Base-by-base conservation (phyloP, 2,113 vertebrate species). In the Copsychus sechellarum region DNA sequence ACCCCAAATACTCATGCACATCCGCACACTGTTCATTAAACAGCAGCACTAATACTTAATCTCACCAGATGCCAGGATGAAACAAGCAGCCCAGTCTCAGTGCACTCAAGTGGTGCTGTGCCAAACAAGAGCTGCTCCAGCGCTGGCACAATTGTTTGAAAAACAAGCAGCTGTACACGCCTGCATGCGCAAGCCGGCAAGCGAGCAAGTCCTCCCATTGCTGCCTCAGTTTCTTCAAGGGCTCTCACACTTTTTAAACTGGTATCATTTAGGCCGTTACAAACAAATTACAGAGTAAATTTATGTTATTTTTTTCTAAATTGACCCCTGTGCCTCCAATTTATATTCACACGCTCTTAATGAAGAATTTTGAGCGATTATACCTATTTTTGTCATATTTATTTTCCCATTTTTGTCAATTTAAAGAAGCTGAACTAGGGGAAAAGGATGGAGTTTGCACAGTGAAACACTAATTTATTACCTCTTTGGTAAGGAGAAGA, bases 1-100 rank as follows among this genome's bases (percentile, higher is more conserved):
- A 73, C 23, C 62, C 81, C 42, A 80, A 92, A 91, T 85, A 92
- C 51, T 93, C 84, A 57, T 94, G 83, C 85, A 42, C 71, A 90
- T 91, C 89, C 15, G 24, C 88, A 82, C 70, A 72, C 72, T 80
- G 43, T 33, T 89, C 62, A 90, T 91, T 79, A 97, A 95, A 94
- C 65, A 82, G 88, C 85, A 93, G 88, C 5, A 1, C 67, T 78
- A 91, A 95, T 48, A 82, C 79, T 94, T 95, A 71, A 91, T 96
- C 90, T 84, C 74, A 43, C 89, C 84, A 96, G 80, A 92, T 86
- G 81, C 73, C 8, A 50, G 40, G 82, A 69, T 23, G 94, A 80
- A 94, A 38, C 50, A 66, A 82, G 60, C 79, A 85, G 48, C 15
- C 13, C 51, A 8, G 80, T 24, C 80, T 74, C 51, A 33, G 81